Conservation (phyloP, 1,140 invertebrate genomes). For the Formica selysi region DNA sequence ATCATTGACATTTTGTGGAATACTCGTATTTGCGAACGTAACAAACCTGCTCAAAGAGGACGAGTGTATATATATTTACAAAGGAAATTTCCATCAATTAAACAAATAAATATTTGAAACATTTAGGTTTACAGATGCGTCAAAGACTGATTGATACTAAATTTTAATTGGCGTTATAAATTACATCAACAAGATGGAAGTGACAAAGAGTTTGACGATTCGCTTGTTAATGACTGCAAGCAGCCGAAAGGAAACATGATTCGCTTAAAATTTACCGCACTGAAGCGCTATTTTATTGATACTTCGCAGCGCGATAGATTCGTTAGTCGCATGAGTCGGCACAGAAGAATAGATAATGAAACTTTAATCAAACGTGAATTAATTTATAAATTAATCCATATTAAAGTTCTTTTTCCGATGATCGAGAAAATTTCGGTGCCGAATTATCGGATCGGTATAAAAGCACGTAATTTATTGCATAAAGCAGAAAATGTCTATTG, state of each 20-base stretch:
- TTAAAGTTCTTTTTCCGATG: background rate
- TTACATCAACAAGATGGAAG: constrained; percentile 27
- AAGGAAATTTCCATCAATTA: constrained; percentile 27
- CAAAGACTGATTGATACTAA: constrained; percentile 40
- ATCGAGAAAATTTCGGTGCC: constrained; percentile 4
- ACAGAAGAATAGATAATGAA: constrained; percentile 57
- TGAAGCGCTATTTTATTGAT: constrained; percentile 9
- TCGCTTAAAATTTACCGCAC: background rate
- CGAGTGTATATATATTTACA: background rate
- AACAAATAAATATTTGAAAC: constrained; percentile 36
- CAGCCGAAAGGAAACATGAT: background rate
- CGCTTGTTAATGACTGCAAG: constrained; percentile 18
- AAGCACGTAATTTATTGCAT: constrained; percentile 35
- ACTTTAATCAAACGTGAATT: constrained; percentile 56
- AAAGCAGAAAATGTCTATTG: constrained; percentile 15
- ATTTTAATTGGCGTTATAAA: constrained; percentile 42
- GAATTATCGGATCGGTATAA: constrained; percentile 5
- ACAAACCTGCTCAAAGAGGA: background rate
- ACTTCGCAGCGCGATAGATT: background rate
- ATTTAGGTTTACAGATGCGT: background rate
- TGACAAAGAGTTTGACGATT: constrained; percentile 30
- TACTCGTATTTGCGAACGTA: background rate
- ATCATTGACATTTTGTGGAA: background rate
- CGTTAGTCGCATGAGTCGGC: background rate
- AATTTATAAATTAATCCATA: constrained; percentile 41